These are phyloP conservation scores for Deilephila porcellus DNA, from an alignment of 2,888 invertebrate species.

Conservation along the genomic window DNA sequence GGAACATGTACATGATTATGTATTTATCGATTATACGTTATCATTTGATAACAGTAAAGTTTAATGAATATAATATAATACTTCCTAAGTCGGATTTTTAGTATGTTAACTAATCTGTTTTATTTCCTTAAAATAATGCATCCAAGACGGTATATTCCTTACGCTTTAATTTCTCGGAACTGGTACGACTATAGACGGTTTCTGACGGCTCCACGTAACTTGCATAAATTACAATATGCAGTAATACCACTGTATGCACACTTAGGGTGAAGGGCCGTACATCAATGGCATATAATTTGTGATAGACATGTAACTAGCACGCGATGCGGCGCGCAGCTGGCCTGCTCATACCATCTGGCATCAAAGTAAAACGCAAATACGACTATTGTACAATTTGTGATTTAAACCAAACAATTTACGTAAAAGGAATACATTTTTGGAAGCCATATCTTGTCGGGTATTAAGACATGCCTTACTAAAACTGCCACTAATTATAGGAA, in stretches of 20 bases:
- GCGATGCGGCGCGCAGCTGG: slow-evolving; percentile 20
- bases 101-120: too few species aligned
- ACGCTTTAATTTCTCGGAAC: background rate
- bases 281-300: slow-evolving; percentile 26
- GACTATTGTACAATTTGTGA: background rate
- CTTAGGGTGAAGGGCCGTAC: slow-evolving; percentile 27
- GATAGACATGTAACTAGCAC: slow-evolving; percentile 26
- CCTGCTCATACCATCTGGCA: slow-evolving; percentile 14
- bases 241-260: slow-evolving; percentile 11
- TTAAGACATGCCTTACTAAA: too few species aligned
- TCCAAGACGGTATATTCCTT: background rate
- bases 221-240: slow-evolving; percentile 23
- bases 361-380: slow-evolving; percentile 16
- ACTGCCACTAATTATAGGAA: too few species aligned
- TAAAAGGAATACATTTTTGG: background rate
- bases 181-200: background rate
- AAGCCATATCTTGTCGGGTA: too few species aligned
- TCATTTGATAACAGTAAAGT: too few species aligned
- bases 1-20: too few species aligned
- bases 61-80: too few species aligned
- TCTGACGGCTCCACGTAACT: slow-evolving; percentile 5
- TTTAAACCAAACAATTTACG: background rate
- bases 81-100: too few species aligned
- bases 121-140: background rate
- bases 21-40: too few species aligned